Evolutionary conservation across 2,888 invertebrate genomes (phyloP).

Genomic region (Onthophagus sagittarius): DNA sequence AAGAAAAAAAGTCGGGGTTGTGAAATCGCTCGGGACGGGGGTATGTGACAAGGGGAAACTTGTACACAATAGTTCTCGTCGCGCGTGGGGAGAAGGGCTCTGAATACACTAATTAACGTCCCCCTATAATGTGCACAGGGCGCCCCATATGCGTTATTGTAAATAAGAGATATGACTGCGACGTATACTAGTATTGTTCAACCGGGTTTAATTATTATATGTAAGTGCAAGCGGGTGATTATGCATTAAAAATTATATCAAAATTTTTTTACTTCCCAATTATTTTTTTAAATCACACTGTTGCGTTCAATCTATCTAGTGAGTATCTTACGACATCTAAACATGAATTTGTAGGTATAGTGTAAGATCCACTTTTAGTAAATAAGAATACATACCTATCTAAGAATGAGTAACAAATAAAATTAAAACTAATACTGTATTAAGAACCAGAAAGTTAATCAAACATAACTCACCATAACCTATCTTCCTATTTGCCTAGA

Average conservation of each 20-base stretch:
- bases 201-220: not conserved
- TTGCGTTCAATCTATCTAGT: too few relatives aligned
- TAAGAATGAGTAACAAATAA: too few relatives aligned
- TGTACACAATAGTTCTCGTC: conserved; percentile 3
- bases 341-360: too few relatives aligned
- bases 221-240: not conserved
- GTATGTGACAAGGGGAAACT: conserved; percentile 5
- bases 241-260: not conserved
- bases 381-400: too few relatives aligned
- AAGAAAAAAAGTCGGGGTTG: conserved; percentile 20
- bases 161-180: not conserved
- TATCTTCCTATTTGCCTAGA: too few relatives aligned
- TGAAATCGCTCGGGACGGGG: not conserved
- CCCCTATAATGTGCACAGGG: conserved; percentile 6
- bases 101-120: conserved; percentile 12
- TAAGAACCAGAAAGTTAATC: too few relatives aligned
- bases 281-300: too few relatives aligned
- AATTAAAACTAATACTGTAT: too few relatives aligned
- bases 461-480: too few relatives aligned
- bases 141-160: conserved; percentile 4
- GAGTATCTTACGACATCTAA: too few relatives aligned
- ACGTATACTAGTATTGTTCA: not conserved
- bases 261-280: too few relatives aligned
- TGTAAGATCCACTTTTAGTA: too few relatives aligned
- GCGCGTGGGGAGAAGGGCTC: conserved; percentile 7